phyloP scores from a whole-genome alignment of 2,797 vertebrate species.

The Caiman crocodilus region DNA sequence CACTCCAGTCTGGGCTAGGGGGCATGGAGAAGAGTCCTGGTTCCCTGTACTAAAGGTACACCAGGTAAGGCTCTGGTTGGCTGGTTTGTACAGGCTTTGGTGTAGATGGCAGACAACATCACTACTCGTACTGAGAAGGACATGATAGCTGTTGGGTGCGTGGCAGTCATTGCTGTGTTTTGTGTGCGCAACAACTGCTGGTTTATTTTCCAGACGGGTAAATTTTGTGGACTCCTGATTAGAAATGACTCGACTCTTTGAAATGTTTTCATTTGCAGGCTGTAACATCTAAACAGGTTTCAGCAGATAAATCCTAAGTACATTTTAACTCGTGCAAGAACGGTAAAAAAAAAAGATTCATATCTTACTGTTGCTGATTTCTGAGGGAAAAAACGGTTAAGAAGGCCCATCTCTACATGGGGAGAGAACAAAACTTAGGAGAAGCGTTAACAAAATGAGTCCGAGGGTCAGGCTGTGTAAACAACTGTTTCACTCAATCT shows the following conservation, averaged over 20 bases:
- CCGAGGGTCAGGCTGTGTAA: background rate
- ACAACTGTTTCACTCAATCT: background rate
- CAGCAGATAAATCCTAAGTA: background rate
- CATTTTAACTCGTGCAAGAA: background rate
- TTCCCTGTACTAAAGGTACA: too few relatives aligned
- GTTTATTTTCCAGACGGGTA: background rate
- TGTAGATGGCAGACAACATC: too few relatives aligned
- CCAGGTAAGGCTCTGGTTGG: too few relatives aligned
- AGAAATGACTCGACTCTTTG: background rate
- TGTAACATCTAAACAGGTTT: background rate
- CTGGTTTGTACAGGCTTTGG: too few relatives aligned
- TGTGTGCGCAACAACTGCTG: background rate
- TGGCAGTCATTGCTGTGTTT: too few relatives aligned
- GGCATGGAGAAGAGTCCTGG: too few relatives aligned
- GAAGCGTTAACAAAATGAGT: background rate
- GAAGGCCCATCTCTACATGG: background rate
- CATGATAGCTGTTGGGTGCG: too few relatives aligned
- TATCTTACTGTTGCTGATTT: background rate
- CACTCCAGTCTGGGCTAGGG: too few relatives aligned
- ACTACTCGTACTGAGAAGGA: too few relatives aligned
- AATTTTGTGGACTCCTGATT: background rate
- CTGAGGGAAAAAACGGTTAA: background rate
- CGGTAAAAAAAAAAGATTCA: background rate
- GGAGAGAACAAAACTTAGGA: background rate
- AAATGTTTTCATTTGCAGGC: background rate